Evolutionary conservation across 2,797 vertebrate species (phyloP), one percentile per base, ranked within the genome.

Genomic region (Notoglanidium macrostoma): DNA sequence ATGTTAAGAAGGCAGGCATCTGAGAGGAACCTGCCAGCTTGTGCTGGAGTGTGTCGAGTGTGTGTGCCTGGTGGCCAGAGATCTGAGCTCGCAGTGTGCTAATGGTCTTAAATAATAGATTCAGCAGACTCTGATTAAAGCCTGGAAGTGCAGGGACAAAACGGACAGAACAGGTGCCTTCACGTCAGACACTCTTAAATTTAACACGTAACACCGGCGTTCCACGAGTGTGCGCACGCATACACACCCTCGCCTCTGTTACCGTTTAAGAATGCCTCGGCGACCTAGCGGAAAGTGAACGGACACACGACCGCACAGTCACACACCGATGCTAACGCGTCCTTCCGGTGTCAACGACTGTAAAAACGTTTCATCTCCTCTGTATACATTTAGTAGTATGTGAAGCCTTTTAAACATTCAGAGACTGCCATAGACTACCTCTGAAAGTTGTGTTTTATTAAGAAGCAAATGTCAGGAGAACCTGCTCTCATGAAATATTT

Each of bases 121-220:
- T 70, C 67, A 82, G 84, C 85, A 51, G 65, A 61, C 40, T 49
- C 68, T 86, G 85, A 86, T 86, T 82, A 86, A 86, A 82, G 54
- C 40, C 54, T 73, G 40, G 29, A 86, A 72, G 68, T 73, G 44
- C 68, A 70, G 40, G 85, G 80, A 51, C 14, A 5, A 86, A 83
- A 83, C 10, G n/a, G 3, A 57, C 32, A 57, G 85, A 80, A 80
- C 85, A 73, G 85, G 77, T 82, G 77, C 78, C 19, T 59, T 72
- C 11, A 35, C 55, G 67, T 84, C 51, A 35, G 83, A 72, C 32
- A 44, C 54, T 84, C 65, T n/a, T 44, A 84, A 84, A 55, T 84
- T 57, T 26, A 55, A 63, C 79, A 63, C 44, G 23, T 17, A 26
- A 44, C 67, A 54, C 44, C 3, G 0, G 29, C 5, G 3, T 14